Evolutionary conservation across 2,888 invertebrate species (phyloP), one percentile per base, ranked within the genome.

Genomic region (Cremastobaeus sp.): DNA sequence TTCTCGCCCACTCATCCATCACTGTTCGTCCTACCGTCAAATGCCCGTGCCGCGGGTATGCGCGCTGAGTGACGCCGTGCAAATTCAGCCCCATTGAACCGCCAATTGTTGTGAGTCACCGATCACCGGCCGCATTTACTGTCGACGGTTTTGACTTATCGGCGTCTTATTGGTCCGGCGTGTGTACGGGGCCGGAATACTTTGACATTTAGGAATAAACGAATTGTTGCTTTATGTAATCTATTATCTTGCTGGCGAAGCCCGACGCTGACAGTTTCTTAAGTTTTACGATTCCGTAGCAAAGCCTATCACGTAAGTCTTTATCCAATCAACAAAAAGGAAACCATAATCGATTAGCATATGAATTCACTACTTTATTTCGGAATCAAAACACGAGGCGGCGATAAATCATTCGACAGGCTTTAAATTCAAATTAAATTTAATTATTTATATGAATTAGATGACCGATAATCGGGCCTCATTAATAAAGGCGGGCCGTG

Each of bases 81-180:
- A 76, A 76, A 76, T 76, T 76, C 47, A 45, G 72, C 65, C 48
- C 68, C 47, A 72, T 66, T 75, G 68, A 68, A 30, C 47, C 54
- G 54, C 45, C 71, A 68, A 75, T 72, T 75, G 71, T 54, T 48
- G 25, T 37, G 39, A 47, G 32, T 66, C 52, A 43, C 47, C 64
- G 45, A 55, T 17, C 28, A 28, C 62, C 15, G 48, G 48, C n/a
- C 37, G 14, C 9, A 8, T 20, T 39, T 14, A 50, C 50, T 17
- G n/a, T 6, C 20, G 9, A 50, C 15, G 39, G 34, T 18, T 28
- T 34, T 35, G 21, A 54, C n/a, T 54, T 39, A 39, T 54, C 54
- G 11, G 14, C 12, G 18, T 32, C 55, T 50, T 35, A 48, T 32
- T 5, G 11, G 30, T 18, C 17, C 20, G 12, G 20, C 18, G 2